phyloP scores from a whole-genome alignment of 2,797 vertebrate species.

The Hypotaenidia okinawae region DNA sequence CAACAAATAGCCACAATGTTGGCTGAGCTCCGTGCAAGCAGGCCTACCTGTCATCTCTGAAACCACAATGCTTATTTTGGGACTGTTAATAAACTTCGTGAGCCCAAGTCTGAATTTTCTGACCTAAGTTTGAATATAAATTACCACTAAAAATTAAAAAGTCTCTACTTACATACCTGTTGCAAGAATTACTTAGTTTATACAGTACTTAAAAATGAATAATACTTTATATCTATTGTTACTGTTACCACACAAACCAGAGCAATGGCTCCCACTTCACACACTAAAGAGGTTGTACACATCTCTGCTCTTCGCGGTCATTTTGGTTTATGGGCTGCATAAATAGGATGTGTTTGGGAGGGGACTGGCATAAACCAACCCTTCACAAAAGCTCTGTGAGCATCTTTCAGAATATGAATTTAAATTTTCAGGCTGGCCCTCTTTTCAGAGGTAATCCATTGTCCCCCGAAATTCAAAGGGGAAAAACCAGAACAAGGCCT shows the following conservation, averaged over 20 bases:
- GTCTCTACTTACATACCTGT: background rate
- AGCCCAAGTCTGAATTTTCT: background rate
- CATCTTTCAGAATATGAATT: background rate
- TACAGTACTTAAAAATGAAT: background rate
- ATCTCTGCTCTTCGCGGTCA: accelerated
- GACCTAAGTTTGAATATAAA: background rate
- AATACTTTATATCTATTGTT: background rate
- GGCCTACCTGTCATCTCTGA: background rate
- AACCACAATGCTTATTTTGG: background rate
- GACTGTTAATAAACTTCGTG: accelerated
- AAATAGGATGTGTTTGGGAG: background rate
- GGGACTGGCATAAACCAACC: background rate
- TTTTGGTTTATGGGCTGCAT: background rate
- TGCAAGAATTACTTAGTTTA: background rate
- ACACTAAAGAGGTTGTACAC: background rate
- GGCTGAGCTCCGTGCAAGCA: background rate
- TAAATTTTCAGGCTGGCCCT: background rate
- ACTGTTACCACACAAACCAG: background rate
- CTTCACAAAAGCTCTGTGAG: background rate
- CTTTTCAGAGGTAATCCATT: background rate
- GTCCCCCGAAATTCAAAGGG: background rate
- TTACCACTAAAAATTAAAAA: background rate
- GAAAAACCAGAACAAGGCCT: background rate
- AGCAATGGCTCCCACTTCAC: background rate
- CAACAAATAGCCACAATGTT: background rate